phyloP scores from a whole-genome alignment of 2,797 vertebrate species.

The Fistularia tabacaria region DNA sequence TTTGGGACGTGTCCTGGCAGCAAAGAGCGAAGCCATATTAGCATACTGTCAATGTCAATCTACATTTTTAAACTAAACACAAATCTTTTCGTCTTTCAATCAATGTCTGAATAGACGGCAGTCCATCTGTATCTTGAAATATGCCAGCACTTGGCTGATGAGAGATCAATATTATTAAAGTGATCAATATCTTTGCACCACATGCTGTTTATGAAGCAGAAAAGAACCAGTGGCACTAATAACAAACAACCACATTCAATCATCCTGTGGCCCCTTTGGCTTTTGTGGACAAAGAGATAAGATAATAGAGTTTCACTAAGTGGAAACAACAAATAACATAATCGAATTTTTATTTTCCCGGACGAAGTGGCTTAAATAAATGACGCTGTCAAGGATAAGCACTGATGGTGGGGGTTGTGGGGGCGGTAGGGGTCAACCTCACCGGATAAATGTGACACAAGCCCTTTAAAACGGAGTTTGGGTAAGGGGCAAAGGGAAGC shows the following conservation, averaged over 20 bases:
- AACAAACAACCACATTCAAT: too few species aligned
- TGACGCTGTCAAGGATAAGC: not conserved
- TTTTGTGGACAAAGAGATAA: slow-evolving; percentile 4
- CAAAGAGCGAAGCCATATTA: not conserved
- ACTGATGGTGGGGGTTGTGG: too few species aligned
- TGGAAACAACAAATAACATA: not conserved
- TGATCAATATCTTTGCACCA: slow-evolving; percentile 2
- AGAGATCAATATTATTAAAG: not conserved
- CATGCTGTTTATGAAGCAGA: not conserved
- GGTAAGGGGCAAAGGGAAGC: slow-evolving; percentile 17
- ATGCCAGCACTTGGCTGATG: not conserved
- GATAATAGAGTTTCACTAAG: not conserved
- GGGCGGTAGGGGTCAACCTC: too few species aligned
- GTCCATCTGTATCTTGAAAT: too few species aligned
- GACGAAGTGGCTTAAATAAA: not conserved
- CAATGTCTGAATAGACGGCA: too few species aligned
- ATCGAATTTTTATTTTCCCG: slow-evolving; percentile 1
- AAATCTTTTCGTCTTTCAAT: too few species aligned
- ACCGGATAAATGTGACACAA: slow-evolving; percentile 1
- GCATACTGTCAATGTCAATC: slow-evolving; percentile 14
- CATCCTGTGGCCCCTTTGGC: not conserved
- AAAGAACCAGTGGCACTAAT: not conserved
- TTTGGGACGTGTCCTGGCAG: too few species aligned
- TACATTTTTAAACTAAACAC: not conserved
- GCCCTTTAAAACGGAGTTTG: slow-evolving; percentile 35